Evolutionary conservation across 1,140 invertebrate species (phyloP).

Genomic region (Apis laboriosa): DNA sequence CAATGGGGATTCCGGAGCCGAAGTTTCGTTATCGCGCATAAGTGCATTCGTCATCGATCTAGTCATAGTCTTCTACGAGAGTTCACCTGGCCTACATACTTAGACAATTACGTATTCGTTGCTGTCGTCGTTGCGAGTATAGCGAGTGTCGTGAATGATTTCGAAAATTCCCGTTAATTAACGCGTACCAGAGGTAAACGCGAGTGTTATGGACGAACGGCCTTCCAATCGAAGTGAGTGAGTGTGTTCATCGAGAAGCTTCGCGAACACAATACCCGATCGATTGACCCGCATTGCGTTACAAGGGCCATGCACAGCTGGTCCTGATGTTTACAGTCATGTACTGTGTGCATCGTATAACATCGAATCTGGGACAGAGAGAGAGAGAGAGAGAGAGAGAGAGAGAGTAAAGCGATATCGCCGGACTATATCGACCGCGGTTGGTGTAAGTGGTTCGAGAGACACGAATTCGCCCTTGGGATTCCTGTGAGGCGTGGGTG

Average conservation of each 20-base stretch:
- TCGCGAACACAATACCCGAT: constrained; percentile 27
- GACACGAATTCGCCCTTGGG: constrained; percentile 58
- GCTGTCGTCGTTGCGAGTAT: background rate
- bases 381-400: constrained; percentile 54
- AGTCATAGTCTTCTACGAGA: constrained; percentile 24
- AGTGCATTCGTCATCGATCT: constrained; percentile 11
- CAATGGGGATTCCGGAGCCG: background rate
- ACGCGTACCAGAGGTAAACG: too few relatives aligned
- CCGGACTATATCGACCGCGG: constrained; percentile 48
- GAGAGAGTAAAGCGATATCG: constrained; percentile 48
- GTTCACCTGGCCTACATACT: constrained; percentile 12
- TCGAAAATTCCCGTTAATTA: background rate
- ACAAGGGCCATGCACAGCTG: constrained; percentile 44
- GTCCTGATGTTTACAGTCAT: constrained; percentile 44
- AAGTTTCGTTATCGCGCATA: background rate
- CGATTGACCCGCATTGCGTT: constrained; percentile 62
- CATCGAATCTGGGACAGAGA: constrained; percentile 61
- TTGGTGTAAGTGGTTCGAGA: constrained; percentile 31
- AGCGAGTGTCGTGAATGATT: background rate
- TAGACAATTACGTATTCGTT: constrained; percentile 27
- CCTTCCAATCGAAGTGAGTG: background rate
- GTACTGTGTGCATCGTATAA: constrained; percentile 14
- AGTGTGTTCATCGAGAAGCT: background rate
- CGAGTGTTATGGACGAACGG: background rate
- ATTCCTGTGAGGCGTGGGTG: constrained; percentile 65